Conservation (phyloP, 2,113 vertebrate genomes). For the Circaetus gallicus region DNA sequence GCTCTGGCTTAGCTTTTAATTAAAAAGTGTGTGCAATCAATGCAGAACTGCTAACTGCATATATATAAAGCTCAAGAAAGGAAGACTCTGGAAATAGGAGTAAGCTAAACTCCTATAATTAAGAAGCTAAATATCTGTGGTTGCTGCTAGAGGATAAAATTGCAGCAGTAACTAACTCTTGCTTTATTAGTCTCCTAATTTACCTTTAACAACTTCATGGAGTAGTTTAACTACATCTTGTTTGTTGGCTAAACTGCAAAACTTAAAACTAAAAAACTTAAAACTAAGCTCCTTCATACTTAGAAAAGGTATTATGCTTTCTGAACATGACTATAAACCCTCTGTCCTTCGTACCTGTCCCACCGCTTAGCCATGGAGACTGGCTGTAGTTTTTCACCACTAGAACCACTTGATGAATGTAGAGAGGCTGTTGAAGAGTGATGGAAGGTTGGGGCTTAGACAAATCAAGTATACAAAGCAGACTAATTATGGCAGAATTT, state of each 20-base stretch:
- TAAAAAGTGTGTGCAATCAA: not conserved
- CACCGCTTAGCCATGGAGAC: rapidly evolving
- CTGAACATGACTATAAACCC: not conserved
- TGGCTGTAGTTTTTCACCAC: not conserved
- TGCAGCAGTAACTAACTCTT: not conserved
- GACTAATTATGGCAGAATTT: not conserved
- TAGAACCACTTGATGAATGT: not conserved
- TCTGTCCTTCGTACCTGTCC: not conserved
- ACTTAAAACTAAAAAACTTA: not conserved
- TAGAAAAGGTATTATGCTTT: not conserved
- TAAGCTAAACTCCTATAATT: not conserved
- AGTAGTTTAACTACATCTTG: not conserved
- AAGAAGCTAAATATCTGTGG: not conserved
- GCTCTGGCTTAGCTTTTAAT: not conserved
- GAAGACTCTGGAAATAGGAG: not conserved
- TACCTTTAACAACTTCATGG: not conserved
- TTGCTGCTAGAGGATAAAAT: not conserved
- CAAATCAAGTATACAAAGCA: not conserved
- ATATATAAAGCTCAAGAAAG: not conserved
- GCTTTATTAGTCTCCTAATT: not conserved
- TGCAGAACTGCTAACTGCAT: not conserved
- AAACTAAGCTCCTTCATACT: not conserved
- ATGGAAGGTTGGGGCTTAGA: not conserved
- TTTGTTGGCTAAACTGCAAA: not conserved
- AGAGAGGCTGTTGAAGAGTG: not conserved